phyloP scores from a whole-genome alignment of 92 coral and sea anemone species.

The Parazoanthus swiftii region DNA sequence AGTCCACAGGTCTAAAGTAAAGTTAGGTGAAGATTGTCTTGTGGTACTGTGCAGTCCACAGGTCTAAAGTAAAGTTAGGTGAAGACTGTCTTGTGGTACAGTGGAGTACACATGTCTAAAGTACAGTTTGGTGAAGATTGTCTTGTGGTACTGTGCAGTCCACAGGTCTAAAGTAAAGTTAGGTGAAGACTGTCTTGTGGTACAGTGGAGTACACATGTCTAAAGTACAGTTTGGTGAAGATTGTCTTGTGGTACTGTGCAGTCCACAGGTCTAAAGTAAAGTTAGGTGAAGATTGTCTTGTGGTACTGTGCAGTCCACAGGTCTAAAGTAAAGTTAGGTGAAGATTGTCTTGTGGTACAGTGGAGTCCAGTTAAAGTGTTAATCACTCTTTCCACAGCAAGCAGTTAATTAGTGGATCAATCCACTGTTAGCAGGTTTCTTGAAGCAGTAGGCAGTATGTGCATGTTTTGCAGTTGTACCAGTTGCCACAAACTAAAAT shows the following conservation, averaged over 20 bases:
- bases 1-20: background rate
- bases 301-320: background rate
- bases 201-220: too few species aligned
- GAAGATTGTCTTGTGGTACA: too few species aligned
- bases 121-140: too few species aligned
- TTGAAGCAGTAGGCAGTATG: background rate
- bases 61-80: background rate
- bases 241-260: too few species aligned
- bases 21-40: background rate
- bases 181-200: background rate
- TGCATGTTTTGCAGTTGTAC: background rate
- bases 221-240: too few species aligned
- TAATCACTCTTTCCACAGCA: background rate
- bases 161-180: background rate
- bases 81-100: background rate
- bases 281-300: background rate
- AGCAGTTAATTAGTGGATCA: constrained; percentile 18
- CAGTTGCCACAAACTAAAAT: background rate
- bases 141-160: background rate
- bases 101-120: background rate
- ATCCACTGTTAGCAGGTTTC: background rate
- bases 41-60: background rate
- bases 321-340: background rate
- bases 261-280: background rate
- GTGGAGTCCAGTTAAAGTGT: background rate